Evolutionary conservation across 2,888 invertebrate species (phyloP), one percentile per base, ranked within the genome.

Genomic region (Leptogaster cylindrica): DNA sequence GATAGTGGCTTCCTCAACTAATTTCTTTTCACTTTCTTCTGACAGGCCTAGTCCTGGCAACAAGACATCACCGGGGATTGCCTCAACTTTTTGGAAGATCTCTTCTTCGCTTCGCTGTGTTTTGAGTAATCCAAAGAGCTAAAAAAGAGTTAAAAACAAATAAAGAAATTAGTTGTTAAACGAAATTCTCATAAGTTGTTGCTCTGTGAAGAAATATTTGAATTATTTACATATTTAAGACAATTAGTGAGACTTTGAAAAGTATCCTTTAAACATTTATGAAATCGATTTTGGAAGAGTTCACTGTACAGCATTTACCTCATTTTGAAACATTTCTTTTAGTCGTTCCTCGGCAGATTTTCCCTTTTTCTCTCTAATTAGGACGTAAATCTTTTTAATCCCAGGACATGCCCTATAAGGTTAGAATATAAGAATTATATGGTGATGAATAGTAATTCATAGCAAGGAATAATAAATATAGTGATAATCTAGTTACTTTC

Each of bases 361-460:
- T 8, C 93, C 94, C 77, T 93, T 89, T 83, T 95, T 95, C 0
- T 89, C 83, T 50, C 97, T 85, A 52, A 97, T 87, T 51, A 97
- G 82, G 65, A 96, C 79, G 77, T 93, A 92, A 61, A 98, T 89
- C 73, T 86, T 88, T 64, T 85, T 85, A 33, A 97, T 82, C 48
- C 89, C 88, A 0, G 91, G 89, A 74, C 93, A 90, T 75, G 88
- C 84, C 73, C 86, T 86, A 78, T 50, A 80, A 82, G 61, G 73
- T 69, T 61, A 70, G 70, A 68, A 70, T 67, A 63, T 58, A 12
- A 44, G 23, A 46, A 6, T 20, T 18, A 64, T 36, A 65, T 14
- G 23, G 65, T 20, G n/a, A 46, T 39, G 6, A 27, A 28, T 63
- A 68, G 46, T 64, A 65, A 70, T 58, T 52, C 39, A 50, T 44